Conservation (phyloP, 2,113 vertebrate genomes). For the Scatophagus argus region DNA sequence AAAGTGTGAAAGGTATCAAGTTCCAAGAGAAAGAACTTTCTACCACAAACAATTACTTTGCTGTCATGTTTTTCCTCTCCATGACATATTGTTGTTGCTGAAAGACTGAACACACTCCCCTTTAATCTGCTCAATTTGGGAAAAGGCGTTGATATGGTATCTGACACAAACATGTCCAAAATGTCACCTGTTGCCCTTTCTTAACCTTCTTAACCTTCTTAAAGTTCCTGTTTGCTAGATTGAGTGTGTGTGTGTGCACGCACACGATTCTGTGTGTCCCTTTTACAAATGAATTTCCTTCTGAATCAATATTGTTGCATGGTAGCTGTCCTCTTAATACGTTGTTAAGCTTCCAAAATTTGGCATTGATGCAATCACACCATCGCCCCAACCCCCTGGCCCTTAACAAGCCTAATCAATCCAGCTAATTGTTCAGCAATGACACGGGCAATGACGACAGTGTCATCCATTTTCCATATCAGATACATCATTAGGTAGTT, state of each 20-base stretch:
- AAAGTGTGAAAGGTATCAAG: slow-evolving; percentile 2
- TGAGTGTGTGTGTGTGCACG: not conserved
- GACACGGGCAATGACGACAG: slow-evolving; percentile 57
- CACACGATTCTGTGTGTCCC: not conserved
- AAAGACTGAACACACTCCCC: not conserved
- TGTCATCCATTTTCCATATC: slow-evolving; percentile 73
- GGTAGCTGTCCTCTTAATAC: slow-evolving; percentile 24
- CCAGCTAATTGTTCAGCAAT: slow-evolving; percentile 69
- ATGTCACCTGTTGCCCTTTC: not conserved
- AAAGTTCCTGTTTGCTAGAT: not conserved
- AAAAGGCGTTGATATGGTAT: not conserved
- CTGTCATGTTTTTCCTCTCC: not conserved
- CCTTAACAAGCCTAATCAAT: slow-evolving; percentile 73
- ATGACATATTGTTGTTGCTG: not conserved
- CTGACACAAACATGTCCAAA: not conserved
- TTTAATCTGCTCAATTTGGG: slow-evolving; percentile 2
- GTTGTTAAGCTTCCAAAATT: slow-evolving; percentile 45
- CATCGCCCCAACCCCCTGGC: slow-evolving; percentile 28
- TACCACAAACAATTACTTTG: not conserved
- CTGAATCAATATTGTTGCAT: slow-evolving; percentile 6
- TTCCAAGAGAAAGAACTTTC: not conserved
- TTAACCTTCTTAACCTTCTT: slow-evolving; percentile 11
- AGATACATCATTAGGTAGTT: slow-evolving; percentile 73
- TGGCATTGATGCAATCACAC: slow-evolving; percentile 54
- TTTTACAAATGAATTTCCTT: slow-evolving; percentile 1